Base-by-base conservation (phyloP, 2,888 invertebrate species). In the Yponomeuta cagnagella region DNA sequence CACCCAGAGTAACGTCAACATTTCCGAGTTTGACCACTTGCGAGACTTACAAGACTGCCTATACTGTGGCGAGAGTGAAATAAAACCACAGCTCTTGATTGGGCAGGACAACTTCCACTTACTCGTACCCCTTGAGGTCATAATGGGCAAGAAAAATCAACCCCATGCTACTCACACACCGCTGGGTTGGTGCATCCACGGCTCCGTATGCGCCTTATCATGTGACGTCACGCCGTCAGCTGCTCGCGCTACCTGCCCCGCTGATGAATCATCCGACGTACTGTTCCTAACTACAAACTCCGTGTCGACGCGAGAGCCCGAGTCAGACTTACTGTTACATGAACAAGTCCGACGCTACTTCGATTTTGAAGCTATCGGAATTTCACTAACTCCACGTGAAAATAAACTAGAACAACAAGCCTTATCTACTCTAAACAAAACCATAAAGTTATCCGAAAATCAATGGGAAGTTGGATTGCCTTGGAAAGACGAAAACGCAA, bases 171-270 rank as follows among this genome's bases (percentile, higher is more conserved):
- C 71, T 10, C 33, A 9, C 15, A 71, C 71, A 4, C 66, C 64
- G 5, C 48, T 71, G 33, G 70, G 69, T 30, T 72, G 72, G 72
- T 37, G 68, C 10, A 30, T 72, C 12, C 72, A 72, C 30, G 72
- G 72, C 15, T 58, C 15, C 15, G 52, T 58, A 15, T 15, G 52
- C 52, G 52, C 15, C 15, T 58, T 5, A 15, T 15, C 52, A 58
- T 58, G 15, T 58, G 15, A 12, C 52, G 52, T 15, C 52, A 15
- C 52, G 15, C 52, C 15, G 4, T 58, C 52, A 58, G 15, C 52
- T 58, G 15, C 15, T 15, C 15, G 0, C 52, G 52, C 15, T 15
- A 58, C 52, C 52, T 58, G 15, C 43, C 8, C 43, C 43, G 43
- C 43, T 58, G 52, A 58, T 15, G 12, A 58, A 58, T 15, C 15